Conservation (phyloP, 2,113 vertebrate species). For the Laticauda colubrina region DNA sequence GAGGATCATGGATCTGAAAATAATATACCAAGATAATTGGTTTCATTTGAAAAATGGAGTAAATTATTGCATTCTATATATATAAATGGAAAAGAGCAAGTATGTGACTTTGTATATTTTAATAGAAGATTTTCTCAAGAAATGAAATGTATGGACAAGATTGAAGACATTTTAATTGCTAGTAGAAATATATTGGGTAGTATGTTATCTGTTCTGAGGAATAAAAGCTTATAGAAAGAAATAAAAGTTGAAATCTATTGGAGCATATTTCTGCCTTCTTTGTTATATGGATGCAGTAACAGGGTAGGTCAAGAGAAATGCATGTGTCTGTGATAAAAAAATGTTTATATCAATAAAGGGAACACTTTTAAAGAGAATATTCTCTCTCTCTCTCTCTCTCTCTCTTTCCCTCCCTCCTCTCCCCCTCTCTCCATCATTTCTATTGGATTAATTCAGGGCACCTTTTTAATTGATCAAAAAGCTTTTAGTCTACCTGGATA, state of each 20-base stretch:
- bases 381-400: neutral
- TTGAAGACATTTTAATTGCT: neutral
- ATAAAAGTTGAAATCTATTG: neutral
- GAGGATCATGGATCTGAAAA: neutral
- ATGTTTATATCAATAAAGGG: neutral
- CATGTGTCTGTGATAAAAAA: neutral
- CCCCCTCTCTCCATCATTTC: neutral
- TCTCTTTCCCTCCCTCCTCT: no score
- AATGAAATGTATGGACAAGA: neutral
- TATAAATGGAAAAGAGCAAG: neutral
- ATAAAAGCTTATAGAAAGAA: neutral
- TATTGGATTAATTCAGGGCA: neutral
- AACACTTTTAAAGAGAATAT: neutral
- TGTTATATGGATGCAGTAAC: neutral
- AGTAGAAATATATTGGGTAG: neutral
- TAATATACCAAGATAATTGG: neutral
- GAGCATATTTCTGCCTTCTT: neutral
- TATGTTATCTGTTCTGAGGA: neutral
- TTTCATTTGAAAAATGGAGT: neutral
- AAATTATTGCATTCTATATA: neutral
- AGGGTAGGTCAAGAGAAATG: neutral
- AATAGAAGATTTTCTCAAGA: neutral
- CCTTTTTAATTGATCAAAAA: neutral
- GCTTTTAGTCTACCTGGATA: neutral
- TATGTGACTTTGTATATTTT: neutral